phyloP scores from a whole-genome alignment of 2,888 invertebrate genomes.

The Halictus quadricinctus region DNA sequence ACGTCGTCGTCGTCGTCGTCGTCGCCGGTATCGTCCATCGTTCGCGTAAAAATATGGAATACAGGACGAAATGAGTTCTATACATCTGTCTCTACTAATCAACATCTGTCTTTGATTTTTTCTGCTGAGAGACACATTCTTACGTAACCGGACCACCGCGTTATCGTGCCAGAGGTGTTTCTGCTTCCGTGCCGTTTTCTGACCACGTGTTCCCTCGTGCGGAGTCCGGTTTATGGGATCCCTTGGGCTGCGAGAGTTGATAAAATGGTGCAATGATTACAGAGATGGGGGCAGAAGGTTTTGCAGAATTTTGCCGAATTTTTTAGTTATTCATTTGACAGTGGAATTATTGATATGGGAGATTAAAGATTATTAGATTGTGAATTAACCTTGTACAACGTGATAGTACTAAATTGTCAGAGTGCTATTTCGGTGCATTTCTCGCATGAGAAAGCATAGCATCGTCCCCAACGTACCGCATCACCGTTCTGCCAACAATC shows the following conservation, averaged over 20 bases:
- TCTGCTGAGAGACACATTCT: not conserved
- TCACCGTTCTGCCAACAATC: not conserved
- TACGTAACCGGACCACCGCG: not conserved
- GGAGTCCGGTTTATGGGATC: not conserved
- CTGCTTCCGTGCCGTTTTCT: not conserved
- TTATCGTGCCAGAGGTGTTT: not conserved
- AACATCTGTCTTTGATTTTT: constrained; percentile 3
- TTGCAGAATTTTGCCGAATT: not conserved
- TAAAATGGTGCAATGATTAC: not conserved
- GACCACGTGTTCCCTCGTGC: not conserved
- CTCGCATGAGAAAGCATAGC: not conserved
- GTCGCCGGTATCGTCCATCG: not conserved
- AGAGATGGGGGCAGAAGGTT: not conserved
- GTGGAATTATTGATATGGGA: no score
- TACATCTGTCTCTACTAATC: not conserved
- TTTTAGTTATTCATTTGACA: not conserved
- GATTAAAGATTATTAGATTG: not conserved
- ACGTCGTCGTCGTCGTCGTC: not conserved
- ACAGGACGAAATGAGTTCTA: not conserved
- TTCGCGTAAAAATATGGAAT: not conserved
- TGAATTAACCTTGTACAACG: not conserved
- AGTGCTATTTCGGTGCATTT: not conserved
- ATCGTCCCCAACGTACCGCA: not conserved
- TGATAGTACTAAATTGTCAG: not conserved
- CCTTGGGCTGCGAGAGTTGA: not conserved